Base-by-base conservation (phyloP, 2,797 vertebrate species). In the Monodelphis domestica region DNA sequence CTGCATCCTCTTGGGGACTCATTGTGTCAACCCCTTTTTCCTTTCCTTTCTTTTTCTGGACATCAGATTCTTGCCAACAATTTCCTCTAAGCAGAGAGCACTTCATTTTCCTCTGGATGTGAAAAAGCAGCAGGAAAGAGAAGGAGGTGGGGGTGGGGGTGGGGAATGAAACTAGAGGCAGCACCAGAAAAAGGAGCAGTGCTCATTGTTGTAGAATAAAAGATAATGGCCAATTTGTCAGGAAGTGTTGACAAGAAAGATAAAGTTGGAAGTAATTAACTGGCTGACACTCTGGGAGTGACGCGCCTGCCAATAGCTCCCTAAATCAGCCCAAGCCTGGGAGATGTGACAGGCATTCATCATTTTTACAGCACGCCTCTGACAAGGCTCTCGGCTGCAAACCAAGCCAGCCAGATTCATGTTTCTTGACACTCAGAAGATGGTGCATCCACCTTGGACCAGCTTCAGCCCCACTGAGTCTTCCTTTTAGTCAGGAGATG, bases 221-320 rank as follows among this genome's bases (percentile, higher is more conserved):
- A 97, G 97, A 98, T 98, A 98, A 98, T 33, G 56, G 96, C 94
- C 96, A 96, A 63, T 98, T 97, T 98, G 97, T 98, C 98, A 98
- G 95, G 96, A 95, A 94, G 94, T 54, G 11, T 97, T 98, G 98
- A 98, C 98, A 97, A 97, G 97, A 97, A 98, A 97, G 98, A 98
- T 98, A 98, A 97, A 98, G 94, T 97, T 98, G 96, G 96, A 95
- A 97, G 97, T 98, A 97, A 98, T 98, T 97, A 98, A 97, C 90
- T 97, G 95, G 91, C 96, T 97, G 97, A 97, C 97, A 84, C 55
- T 93, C 96, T 97, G 97, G 96, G 96, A 98, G 96, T 97, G 93
- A 96, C 96, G 96, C 21, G 92, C 92, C 97, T 98, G 98, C 97
- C 98, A 96, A 5, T 94, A 93, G 95, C 96, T 97, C 96, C 97